Evolutionary conservation across 2,113 vertebrate genomes (phyloP).

Genomic region (Myrmecophaga tridactyla): DNA sequence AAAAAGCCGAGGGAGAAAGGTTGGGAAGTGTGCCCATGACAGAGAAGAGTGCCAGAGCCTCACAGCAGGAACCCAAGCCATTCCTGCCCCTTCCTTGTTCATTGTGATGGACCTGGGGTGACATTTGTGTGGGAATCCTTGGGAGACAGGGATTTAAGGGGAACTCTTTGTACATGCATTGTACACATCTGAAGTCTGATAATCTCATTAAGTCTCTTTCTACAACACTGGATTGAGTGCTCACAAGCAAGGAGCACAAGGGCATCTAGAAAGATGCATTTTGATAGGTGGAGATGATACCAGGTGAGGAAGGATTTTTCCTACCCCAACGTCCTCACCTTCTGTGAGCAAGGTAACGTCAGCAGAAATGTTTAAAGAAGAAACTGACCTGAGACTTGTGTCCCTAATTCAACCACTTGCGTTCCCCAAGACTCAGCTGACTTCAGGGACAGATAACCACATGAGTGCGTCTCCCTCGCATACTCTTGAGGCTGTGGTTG

Average conservation of each 20-base stretch:
- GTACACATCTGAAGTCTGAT: not conserved
- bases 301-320: not conserved
- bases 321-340: not conserved
- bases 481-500: not conserved
- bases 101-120: no score
- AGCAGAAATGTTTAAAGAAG: not conserved
- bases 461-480: not conserved
- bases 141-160: not conserved
- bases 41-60: not conserved
- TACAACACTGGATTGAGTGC: not conserved
- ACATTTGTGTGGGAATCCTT: not conserved
- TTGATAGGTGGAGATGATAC: not conserved
- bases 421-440: not conserved
- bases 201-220: not conserved
- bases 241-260: not conserved
- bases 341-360: not conserved
- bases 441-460: not conserved
- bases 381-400: not conserved
- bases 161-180: no score
- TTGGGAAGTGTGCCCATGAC: rapidly evolving
- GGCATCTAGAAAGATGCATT: not conserved
- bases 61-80: not conserved
- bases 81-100: not conserved
- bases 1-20: not conserved
- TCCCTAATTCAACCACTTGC: not conserved